Percentiles rank a stretch among this genome's conserved stretches.
Conservation (phyloP, 2,113 vertebrate species). For the Rhinolophus sinicus region DNA sequence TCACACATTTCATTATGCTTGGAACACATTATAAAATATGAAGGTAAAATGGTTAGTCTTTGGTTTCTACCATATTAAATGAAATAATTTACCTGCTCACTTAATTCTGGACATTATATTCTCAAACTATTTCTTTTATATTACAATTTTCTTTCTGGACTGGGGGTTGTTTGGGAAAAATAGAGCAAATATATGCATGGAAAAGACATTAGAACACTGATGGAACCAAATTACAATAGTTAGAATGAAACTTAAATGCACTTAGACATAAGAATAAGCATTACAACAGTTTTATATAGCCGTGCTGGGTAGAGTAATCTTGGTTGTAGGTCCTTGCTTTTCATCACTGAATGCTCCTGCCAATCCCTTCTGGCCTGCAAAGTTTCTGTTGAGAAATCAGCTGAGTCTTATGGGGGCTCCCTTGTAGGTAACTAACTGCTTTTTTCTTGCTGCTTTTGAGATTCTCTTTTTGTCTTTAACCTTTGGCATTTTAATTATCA, state of each 20-base stretch:
- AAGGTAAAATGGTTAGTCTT: neutral
- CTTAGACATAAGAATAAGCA: neutral
- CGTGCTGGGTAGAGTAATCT: too few species aligned
- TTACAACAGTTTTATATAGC: neutral
- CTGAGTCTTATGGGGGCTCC: too few species aligned
- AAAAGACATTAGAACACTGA: neutral
- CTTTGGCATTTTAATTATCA: too few species aligned
- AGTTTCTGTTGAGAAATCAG: too few species aligned
- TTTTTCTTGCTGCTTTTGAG: too few species aligned
- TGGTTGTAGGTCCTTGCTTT: too few species aligned
- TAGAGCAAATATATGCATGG: neutral
- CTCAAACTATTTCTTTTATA: slow-evolving; percentile 16
- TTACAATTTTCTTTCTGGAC: neutral
- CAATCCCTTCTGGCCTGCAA: too few species aligned
- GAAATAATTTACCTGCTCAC: neutral
- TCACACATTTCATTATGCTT: neutral
- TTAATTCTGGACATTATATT: neutral
- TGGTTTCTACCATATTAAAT: neutral
- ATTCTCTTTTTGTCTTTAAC: too few species aligned
- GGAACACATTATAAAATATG: neutral
- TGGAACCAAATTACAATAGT: neutral
- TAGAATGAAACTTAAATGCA: neutral
- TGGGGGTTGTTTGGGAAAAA: neutral
- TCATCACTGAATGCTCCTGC: too few species aligned
- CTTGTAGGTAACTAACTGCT: too few species aligned